Conservation (phyloP, 64 coral and sea anemone species). For the Acropora tenuis region DNA sequence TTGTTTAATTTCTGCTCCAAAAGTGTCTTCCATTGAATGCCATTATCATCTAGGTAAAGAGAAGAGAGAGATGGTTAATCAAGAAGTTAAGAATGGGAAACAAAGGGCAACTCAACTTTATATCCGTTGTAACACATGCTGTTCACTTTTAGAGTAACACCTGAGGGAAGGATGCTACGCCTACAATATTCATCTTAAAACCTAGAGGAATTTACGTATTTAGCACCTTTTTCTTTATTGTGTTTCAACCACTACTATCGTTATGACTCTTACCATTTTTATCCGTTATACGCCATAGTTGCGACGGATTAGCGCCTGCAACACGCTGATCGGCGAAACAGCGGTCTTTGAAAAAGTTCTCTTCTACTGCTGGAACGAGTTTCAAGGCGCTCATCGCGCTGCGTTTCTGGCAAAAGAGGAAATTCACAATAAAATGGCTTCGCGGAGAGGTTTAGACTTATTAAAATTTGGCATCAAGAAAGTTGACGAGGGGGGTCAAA, state of each 20-base stretch:
- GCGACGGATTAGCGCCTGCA: conserved; percentile 86
- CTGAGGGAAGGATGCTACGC: no score
- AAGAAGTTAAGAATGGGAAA: no score
- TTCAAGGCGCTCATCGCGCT: conserved; percentile 94
- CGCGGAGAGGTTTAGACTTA: no score
- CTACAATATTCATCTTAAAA: no score
- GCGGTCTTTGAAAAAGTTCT: conserved; percentile 96
- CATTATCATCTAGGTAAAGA: conserved; percentile 42
- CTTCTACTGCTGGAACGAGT: conserved; percentile 83
- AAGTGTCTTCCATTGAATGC: conserved; percentile 75
- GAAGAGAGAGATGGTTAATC: background rate
- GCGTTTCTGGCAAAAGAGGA: conserved; percentile 71
- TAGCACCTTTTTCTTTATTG: no score
- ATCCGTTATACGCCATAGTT: conserved; percentile 88
- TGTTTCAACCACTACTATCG: background rate
- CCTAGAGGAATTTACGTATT: background rate
- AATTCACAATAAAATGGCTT: background rate
- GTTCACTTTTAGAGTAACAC: no score
- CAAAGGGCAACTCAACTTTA: no score
- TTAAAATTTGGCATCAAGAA: no score
- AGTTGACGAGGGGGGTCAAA: no score
- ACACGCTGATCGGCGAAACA: conserved; percentile 96
- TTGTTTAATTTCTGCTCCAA: conserved; percentile 83
- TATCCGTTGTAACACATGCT: no score
- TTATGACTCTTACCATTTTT: conserved; percentile 56